Conservation (phyloP, 2,888 invertebrate genomes). For the Clivina fossor region DNA sequence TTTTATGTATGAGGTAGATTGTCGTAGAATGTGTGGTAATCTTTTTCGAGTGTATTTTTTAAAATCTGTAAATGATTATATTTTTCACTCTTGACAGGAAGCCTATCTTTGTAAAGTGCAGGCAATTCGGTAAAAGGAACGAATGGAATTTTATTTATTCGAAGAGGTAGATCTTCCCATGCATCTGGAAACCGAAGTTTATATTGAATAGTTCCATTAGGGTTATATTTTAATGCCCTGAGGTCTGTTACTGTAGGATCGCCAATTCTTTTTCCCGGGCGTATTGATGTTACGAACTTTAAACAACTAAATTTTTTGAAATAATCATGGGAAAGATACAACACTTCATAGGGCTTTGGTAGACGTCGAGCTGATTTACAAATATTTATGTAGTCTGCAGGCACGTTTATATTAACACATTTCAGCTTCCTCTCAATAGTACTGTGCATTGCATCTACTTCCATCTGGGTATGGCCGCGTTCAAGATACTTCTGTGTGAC, state of each 20-base stretch:
- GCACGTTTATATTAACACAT: constrained; percentile 34
- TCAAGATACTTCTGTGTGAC: constrained; percentile 45
- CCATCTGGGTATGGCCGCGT: constrained; percentile 47
- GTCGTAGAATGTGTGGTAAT: no score
- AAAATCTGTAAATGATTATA: constrained; percentile 9
- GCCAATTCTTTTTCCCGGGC: constrained; percentile 4
- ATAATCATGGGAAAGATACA: constrained; percentile 1
- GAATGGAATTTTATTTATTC: not conserved
- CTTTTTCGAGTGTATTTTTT: no score
- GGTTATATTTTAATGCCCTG: not conserved
- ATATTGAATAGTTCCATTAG: constrained; percentile 4
- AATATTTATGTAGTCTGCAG: no score
- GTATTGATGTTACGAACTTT: constrained; percentile 9
- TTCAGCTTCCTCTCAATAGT: constrained; percentile 44
- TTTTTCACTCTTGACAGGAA: constrained; percentile 1
- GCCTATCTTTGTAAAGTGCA: constrained; percentile 6
- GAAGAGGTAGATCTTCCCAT: constrained; percentile 1
- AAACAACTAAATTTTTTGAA: constrained; percentile 4
- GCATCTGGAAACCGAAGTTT: constrained; percentile 10
- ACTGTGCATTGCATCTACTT: constrained; percentile 46
- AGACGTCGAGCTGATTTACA: no score
- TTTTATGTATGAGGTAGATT: no score
- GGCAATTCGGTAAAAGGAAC: constrained; percentile 1
- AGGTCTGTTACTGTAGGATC: constrained; percentile 2
- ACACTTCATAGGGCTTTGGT: constrained; percentile 6